Evolutionary conservation across 2,797 vertebrate genomes (phyloP), one percentile per base, ranked within the genome.

Genomic region (Falco berigora): DNA sequence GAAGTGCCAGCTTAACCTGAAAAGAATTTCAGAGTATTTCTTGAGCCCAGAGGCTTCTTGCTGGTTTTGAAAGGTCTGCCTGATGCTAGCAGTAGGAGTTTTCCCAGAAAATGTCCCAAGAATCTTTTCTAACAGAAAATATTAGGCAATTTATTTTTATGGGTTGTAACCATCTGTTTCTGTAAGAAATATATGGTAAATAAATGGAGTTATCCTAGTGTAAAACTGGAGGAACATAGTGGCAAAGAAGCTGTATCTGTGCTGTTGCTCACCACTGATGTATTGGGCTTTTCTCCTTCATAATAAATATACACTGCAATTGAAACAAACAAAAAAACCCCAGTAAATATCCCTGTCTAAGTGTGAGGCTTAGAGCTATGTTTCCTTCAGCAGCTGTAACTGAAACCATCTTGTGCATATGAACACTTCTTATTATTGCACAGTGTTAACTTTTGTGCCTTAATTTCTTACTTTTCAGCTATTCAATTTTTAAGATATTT

Each of bases 351-450:
- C 89, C 19, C 14, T 83, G 16, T 42, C 36, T 64, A 66, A 71
- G 14, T 53, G 14, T 71, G 79, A 95, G 67, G 74, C 17, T 93
- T 82, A 88, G 67, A 95, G 38, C 63, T 86, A 21, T 52, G 32
- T 89, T 97, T 96, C 73, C 78, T 93, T 49, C 84, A 76, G 62
- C 84, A 96, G 64, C 74, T 74, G 30, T 71, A 92, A 79, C 23
- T 82, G 73, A 86, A 67, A 62, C 22, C 38, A 8, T 72, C 11
- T 66, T 92, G 19, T 50, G 27, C 22, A 15, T 32, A 59, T 38
- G 42, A 87, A 73, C 23, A 38, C 25, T 69, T 77, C 38, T 5
- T 77, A 6, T 49, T 38, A 40, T 38, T 64, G 21, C 23, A 61
- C 27, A 63, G 23, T 5, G 2, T 40, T 73, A 76, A 69, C 15